Evolutionary conservation across 1,140 invertebrate species (phyloP).

Genomic region (Drosophila repletoides): DNA sequence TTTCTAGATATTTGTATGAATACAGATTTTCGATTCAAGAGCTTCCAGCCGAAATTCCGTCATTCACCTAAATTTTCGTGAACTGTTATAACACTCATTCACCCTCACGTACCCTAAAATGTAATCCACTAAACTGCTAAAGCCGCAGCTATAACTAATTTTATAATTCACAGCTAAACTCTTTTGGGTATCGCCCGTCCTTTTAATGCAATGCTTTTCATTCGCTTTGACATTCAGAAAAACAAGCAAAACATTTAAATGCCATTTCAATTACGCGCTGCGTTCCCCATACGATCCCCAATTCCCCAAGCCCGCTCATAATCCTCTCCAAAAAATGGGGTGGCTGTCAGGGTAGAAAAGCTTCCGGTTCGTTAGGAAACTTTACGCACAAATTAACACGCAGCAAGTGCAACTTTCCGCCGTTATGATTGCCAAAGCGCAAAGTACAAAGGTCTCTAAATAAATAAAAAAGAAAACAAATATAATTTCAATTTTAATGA

Average conservation of each 20-base stretch:
- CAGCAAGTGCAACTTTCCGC: conserved; percentile 61
- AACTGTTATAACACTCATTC: too few relatives aligned
- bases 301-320: neutral
- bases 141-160: too few relatives aligned
- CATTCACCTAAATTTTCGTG: too few relatives aligned
- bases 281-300: conserved; percentile 19
- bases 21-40: too few relatives aligned
- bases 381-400: conserved; percentile 79
- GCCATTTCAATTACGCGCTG: conserved; percentile 68
- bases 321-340: neutral
- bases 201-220: conserved; percentile 42
- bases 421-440: conserved; percentile 48
- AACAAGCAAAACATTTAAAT: conserved; percentile 63
- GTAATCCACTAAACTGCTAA: too few relatives aligned
- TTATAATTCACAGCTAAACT: neutral
- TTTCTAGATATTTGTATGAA: too few relatives aligned
- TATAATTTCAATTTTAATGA: conserved; percentile 77
- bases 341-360: conserved; percentile 5
- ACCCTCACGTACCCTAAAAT: too few relatives aligned
- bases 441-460: conserved; percentile 59
- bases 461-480: conserved; percentile 62
- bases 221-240: conserved; percentile 53
- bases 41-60: too few relatives aligned
- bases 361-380: conserved; percentile 75
- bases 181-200: neutral